Base-by-base conservation (phyloP, 2,797 vertebrate species). In the Botia almorhae region DNA sequence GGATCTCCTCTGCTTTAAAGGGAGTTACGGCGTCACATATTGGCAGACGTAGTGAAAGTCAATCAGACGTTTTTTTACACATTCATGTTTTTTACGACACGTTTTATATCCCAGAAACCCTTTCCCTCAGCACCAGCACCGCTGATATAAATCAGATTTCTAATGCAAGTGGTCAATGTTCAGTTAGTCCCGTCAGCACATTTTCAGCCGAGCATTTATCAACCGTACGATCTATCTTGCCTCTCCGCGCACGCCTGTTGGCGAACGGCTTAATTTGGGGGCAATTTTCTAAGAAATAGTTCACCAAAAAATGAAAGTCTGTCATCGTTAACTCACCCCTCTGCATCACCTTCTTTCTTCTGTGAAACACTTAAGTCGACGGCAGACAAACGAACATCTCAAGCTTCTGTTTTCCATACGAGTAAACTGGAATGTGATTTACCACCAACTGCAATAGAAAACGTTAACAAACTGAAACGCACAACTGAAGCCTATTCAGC, bases 201-300 rank as follows among this genome's bases (percentile, higher is more conserved):
- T 90, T 91, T 91, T 93, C 90, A 92, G 89, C 85, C 85, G 89
- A 91, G 91, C 87, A 88, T 92, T 90, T 92, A 94, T 94, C 92
- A 93, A 90, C 88, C 43, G 89, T 78, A 88, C 86, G 89, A 92
- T 93, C 91, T 92, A 85, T 91, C 91, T 88, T 83, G 50, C 67
- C 87, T 88, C 85, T 89, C 86, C 88, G 92, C 88, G 81, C 82
- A 84, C 83, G 80, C 84, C 70, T 81, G 79, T 89, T 53, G 90
- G 89, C 74, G 88, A 85, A 87, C 82, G 85, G 84, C 87, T 93
- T 93, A 89, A 93, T 93, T 92, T 91, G 85, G 90, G 88, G 87
- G 81, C 79, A 56, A 87, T 86, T 87, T 91, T 92, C 90, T 91
- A 93, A 92, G 89, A 86, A 90, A 90, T 17, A 2, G 2, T 71